Conservation (phyloP, 2,888 invertebrate species). For the Epinotia demarniana region DNA sequence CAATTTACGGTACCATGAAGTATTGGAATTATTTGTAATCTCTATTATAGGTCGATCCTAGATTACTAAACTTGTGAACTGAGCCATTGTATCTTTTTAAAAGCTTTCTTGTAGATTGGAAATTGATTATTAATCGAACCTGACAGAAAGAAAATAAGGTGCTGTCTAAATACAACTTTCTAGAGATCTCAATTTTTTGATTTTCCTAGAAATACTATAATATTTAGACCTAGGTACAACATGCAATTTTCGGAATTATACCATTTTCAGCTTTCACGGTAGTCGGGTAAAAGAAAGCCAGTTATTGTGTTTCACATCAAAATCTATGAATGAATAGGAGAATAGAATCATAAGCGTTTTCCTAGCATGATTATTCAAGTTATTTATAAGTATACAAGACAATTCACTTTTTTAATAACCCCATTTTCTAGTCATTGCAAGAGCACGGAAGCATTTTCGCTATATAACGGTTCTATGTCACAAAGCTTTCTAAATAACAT, state of each 20-base stretch:
- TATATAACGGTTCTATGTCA: neutral
- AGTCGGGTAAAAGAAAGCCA: constrained; percentile 19
- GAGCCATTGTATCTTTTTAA: neutral
- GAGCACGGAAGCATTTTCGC: neutral
- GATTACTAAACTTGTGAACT: neutral
- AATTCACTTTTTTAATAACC: neutral
- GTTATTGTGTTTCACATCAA: neutral
- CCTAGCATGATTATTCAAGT: neutral
- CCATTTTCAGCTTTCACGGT: neutral
- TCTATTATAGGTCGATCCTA: neutral
- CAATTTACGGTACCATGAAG: neutral
- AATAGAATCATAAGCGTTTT: neutral
- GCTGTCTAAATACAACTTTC: neutral
- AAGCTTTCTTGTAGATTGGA: neutral
- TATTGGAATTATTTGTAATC: neutral
- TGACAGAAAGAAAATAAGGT: neutral
- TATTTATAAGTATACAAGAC: neutral
- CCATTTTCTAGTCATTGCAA: neutral
- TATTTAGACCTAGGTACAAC: neutral
- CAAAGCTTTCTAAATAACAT: neutral
- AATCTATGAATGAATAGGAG: neutral
- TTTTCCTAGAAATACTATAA: neutral
- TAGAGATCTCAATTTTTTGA: neutral
- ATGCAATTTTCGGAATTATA: neutral
- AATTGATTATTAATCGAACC: neutral